Evolutionary conservation across 37 sponge, comb jelly and placozoan species (phyloP).

Genomic region (Aphrocallistes beatrix): DNA sequence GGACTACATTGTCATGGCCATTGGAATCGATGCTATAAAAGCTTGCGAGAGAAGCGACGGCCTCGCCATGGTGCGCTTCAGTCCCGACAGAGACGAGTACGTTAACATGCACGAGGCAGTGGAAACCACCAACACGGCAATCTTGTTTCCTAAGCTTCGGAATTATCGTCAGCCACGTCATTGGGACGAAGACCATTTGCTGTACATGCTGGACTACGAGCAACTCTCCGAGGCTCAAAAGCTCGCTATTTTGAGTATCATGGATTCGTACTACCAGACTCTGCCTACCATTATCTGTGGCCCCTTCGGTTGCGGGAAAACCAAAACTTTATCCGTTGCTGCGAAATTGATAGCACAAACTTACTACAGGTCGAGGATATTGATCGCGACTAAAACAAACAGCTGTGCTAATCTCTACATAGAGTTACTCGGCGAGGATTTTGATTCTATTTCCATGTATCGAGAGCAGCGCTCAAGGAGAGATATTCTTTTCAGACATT

Average conservation of each 20-base stretch:
- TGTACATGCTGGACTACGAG: not conserved
- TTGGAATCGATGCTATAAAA: not conserved
- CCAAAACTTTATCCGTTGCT: not conserved
- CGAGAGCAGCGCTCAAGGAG: not conserved
- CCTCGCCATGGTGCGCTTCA: not conserved
- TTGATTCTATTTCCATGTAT: not conserved
- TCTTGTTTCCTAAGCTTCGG: not conserved
- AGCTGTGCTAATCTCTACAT: not conserved
- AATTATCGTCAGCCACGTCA: no score
- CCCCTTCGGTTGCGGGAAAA: slow-evolving; percentile 1
- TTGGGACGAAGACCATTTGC: not conserved
- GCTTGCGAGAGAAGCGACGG: not conserved
- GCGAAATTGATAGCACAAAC: not conserved
- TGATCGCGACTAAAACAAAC: not conserved
- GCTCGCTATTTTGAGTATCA: not conserved
- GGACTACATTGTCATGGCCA: not conserved
- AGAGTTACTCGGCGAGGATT: not conserved
- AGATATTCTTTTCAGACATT: not conserved
- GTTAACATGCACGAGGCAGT: not conserved
- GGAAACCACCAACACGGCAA: not conserved
- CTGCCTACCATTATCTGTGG: not conserved
- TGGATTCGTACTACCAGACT: not conserved
- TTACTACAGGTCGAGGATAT: not conserved
- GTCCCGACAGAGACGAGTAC: not conserved
- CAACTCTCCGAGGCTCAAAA: not conserved